Evolutionary conservation across 2,797 vertebrate species (phyloP).

Genomic region (Lepidocolaptes lacrymiger): DNA sequence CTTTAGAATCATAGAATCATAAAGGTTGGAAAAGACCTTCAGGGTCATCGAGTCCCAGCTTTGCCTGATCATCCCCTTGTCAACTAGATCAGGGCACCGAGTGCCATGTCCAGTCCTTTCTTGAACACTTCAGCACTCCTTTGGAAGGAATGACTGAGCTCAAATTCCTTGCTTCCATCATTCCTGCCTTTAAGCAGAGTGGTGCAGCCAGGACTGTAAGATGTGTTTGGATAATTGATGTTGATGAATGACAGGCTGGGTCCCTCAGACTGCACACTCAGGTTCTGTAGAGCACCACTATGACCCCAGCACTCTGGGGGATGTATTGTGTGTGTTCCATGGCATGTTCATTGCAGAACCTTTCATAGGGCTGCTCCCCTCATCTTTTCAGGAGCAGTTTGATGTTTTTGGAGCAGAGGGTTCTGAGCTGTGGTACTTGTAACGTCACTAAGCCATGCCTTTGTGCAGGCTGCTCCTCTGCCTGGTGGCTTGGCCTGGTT

Average conservation of each 20-base stretch:
- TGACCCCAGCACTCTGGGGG: neutral
- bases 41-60: fast-evolving
- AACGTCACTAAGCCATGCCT: neutral
- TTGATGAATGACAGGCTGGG: neutral
- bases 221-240: neutral
- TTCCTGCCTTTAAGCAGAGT: neutral
- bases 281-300: neutral
- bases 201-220: neutral
- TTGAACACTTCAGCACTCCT: neutral
- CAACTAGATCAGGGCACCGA: neutral
- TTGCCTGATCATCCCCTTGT: neutral
- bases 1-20: neutral
- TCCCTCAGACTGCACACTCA: neutral
- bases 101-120: neutral
- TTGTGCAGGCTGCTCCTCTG: neutral
- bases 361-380: neutral
- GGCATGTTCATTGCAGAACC: neutral
- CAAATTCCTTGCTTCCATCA: neutral
- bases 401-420: neutral
- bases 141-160: neutral
- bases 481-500: neutral
- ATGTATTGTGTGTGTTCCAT: neutral
- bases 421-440: neutral
- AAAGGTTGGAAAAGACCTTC: neutral
- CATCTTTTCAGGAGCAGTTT: neutral